phyloP scores from a whole-genome alignment of 1,140 invertebrate species.

The Hylaeus volcanicus region DNA sequence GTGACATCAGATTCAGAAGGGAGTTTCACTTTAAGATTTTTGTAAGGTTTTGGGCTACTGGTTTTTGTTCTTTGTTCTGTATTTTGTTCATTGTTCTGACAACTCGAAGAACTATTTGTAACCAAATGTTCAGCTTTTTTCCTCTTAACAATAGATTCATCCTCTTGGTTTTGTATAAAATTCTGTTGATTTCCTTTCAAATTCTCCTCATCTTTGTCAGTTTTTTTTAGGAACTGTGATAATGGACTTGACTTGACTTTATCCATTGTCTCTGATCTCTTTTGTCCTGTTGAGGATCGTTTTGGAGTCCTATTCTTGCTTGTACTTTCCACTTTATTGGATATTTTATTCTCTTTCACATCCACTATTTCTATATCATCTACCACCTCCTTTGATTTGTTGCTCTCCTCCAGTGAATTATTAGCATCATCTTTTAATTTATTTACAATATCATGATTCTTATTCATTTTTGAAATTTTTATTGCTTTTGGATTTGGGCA shows the following conservation, averaged over 20 bases:
- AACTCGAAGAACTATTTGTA: not conserved
- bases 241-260: slow-evolving; percentile 62
- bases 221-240: slow-evolving; percentile 70
- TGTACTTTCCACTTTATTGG: slow-evolving; percentile 12
- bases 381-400: slow-evolving; percentile 27
- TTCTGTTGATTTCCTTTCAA: slow-evolving; percentile 40
- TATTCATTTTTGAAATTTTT: slow-evolving; percentile 72
- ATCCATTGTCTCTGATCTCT: slow-evolving; percentile 45
- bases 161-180: slow-evolving; percentile 59
- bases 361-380: slow-evolving; percentile 30
- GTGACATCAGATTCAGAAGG: too few relatives aligned
- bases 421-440: not conserved
- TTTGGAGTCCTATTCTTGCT: slow-evolving; percentile 35
- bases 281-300: slow-evolving; percentile 46
- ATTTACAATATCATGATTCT: not conserved
- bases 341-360: slow-evolving; percentile 42
- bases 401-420: not conserved
- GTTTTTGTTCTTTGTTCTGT: too few relatives aligned
- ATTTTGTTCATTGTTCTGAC: too few relatives aligned
- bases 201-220: slow-evolving; percentile 46
- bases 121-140: not conserved
- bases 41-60: too few relatives aligned
- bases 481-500: slow-evolving; percentile 68
- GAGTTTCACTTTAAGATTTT: too few relatives aligned
- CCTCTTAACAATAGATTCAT: slow-evolving; percentile 59